These are phyloP conservation scores for Pangasius larnaudii DNA, from an alignment of 2,797 vertebrate genomes.

Conservation along the genomic window DNA sequence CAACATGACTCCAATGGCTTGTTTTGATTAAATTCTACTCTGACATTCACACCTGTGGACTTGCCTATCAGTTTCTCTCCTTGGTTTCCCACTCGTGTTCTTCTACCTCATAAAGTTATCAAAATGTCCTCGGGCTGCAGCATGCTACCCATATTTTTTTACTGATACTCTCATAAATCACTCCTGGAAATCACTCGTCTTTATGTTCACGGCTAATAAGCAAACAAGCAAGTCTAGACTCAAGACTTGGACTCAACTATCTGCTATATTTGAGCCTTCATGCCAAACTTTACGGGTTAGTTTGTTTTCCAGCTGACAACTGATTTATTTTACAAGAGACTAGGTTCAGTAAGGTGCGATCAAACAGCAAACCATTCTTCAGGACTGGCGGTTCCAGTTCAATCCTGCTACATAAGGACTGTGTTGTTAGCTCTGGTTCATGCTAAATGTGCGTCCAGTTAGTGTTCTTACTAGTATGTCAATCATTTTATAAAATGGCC, in stretches of 20 bases:
- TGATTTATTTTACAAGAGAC: background rate
- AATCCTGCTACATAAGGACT: background rate
- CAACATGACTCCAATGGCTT: background rate
- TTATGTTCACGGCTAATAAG: conserved; percentile 14
- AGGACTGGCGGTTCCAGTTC: background rate
- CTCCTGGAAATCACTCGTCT: background rate
- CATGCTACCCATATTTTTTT: background rate
- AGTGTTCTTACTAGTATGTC: background rate
- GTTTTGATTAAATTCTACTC: background rate
- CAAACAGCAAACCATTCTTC: background rate
- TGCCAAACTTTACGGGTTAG: background rate
- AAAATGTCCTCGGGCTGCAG: conserved; percentile 1
- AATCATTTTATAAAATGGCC: background rate
- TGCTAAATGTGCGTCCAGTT: background rate
- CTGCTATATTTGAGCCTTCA: background rate
- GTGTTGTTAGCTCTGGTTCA: background rate
- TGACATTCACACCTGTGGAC: conserved; percentile 18
- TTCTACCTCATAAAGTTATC: conserved; percentile 11
- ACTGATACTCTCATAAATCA: background rate
- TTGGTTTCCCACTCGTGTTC: background rate
- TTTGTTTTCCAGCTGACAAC: background rate
- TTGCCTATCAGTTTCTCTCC: conserved; percentile 7
- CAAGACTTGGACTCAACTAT: background rate
- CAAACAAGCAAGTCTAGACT: conserved; percentile 17
- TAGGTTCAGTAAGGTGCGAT: background rate